Conservation (phyloP, 2,797 vertebrate genomes). For the Takifugu ocellatus region DNA sequence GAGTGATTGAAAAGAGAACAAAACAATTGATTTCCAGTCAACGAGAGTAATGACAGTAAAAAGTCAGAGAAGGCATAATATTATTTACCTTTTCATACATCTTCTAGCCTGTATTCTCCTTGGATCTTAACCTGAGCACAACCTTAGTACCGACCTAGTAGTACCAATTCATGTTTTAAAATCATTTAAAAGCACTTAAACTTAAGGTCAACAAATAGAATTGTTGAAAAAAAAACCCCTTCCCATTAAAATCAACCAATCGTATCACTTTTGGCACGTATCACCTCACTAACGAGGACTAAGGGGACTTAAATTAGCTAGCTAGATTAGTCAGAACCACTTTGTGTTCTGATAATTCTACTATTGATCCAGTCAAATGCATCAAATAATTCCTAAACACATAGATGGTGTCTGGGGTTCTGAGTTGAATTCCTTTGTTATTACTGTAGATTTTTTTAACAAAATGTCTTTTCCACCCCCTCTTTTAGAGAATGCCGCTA, state of each 20-base stretch:
- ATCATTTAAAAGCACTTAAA: background rate
- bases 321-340: too few relatives aligned
- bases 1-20: slow-evolving; percentile 6
- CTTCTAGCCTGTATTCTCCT: slow-evolving; percentile 6
- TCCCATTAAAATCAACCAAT: background rate
- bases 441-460: too few relatives aligned
- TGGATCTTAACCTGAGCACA: background rate
- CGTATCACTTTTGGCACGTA: background rate
- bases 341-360: too few relatives aligned
- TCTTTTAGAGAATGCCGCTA: slow-evolving; percentile 3
- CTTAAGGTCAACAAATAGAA: background rate
- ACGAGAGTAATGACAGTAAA: slow-evolving; percentile 27
- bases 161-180: slow-evolving; percentile 4
- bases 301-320: too few relatives aligned
- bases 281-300: too few relatives aligned
- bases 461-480: background rate
- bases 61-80: slow-evolving; percentile 8
- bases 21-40: slow-evolving; percentile 11
- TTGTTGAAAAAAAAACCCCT: too few relatives aligned
- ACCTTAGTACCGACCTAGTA: background rate
- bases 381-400: slow-evolving; percentile 9
- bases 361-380: slow-evolving; percentile 15
- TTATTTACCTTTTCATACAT: slow-evolving; percentile 17
- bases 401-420: too few relatives aligned
- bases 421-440: too few relatives aligned